phyloP scores from a whole-genome alignment of 2,113 vertebrate species.

The Pelobates fuscus region DNA sequence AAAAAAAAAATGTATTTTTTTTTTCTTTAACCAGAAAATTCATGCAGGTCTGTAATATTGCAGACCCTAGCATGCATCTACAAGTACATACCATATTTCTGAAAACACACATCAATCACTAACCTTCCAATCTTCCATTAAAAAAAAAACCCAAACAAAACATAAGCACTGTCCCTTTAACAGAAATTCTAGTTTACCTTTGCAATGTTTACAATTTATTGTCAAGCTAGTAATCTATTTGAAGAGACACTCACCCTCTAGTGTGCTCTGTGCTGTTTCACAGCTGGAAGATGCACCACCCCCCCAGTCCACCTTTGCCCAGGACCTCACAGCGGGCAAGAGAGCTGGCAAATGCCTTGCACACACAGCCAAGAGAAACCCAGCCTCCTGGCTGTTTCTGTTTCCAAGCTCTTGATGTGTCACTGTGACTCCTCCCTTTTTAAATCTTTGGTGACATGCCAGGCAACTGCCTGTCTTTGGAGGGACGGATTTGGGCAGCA shows the following conservation, averaged over 20 bases:
- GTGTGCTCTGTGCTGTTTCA: slow-evolving; percentile 43
- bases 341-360: slow-evolving; percentile 25
- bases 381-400: slow-evolving; percentile 8
- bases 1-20: too few species aligned
- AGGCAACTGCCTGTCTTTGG: slow-evolving; percentile 23
- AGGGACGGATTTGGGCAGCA: not conserved
- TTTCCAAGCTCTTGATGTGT: slow-evolving; percentile 36
- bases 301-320: slow-evolving; percentile 34
- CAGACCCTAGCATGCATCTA: too few species aligned
- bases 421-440: slow-evolving; percentile 58
- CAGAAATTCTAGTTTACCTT: slow-evolving; percentile 12
- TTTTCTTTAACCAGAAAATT: too few species aligned
- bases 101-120: too few species aligned
- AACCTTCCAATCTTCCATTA: too few species aligned
- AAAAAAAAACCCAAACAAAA: too few species aligned
- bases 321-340: slow-evolving; percentile 11
- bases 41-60: too few species aligned
- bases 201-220: slow-evolving; percentile 23
- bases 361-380: not conserved
- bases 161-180: not conserved
- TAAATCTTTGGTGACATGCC: slow-evolving; percentile 39
- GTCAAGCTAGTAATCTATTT: not conserved
- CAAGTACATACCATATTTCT: too few species aligned
- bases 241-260: slow-evolving; percentile 4
- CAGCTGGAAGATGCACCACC: not conserved